A percentile compares a stretch with the other conserved stretches of the same genome.
These are phyloP conservation scores for Caranx melampygus DNA, from an alignment of 2,113 vertebrate genomes.

Conservation along the genomic window DNA sequence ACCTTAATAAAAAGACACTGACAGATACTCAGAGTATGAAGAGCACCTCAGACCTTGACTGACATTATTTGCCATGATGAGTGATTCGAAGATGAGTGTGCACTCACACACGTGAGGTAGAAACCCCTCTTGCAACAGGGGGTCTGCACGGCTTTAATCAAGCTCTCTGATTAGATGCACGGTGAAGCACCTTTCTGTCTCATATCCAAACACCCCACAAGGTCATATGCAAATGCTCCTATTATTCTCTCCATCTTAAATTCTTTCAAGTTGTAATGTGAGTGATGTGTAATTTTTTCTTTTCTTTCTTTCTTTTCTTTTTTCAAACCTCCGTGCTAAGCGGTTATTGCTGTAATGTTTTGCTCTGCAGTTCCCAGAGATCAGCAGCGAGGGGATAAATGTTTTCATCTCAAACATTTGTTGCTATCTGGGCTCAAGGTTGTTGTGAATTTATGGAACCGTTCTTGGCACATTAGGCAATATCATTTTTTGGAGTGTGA, in stretches of 20 bases:
- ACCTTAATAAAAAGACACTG: slow-evolving; percentile 16
- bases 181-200: slow-evolving; percentile 47
- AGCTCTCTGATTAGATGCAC: slow-evolving; percentile 61
- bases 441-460: slow-evolving; percentile 27
- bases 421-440: slow-evolving; percentile 41
- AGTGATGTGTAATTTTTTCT: slow-evolving; percentile 2
- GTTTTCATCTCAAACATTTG: slow-evolving; percentile 41
- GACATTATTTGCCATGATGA: slow-evolving; percentile 57
- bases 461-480: slow-evolving; percentile 15
- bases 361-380: slow-evolving; percentile 25
- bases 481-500: neutral
- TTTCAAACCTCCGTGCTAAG: neutral
- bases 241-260: slow-evolving; percentile 52
- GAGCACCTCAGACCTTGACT: slow-evolving; percentile 41
- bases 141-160: slow-evolving; percentile 65
- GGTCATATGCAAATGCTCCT: slow-evolving; percentile 73
- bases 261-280: slow-evolving; percentile 55
- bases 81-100: slow-evolving; percentile 47
- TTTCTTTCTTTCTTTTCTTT: neutral
- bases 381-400: slow-evolving; percentile 6
- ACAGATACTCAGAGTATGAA: slow-evolving; percentile 11
- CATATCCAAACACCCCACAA: slow-evolving; percentile 58
- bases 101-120: slow-evolving; percentile 26
- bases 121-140: slow-evolving; percentile 34
- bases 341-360: slow-evolving; percentile 12